Evolutionary conservation across 2,797 vertebrate species (phyloP).

Genomic region (Rallus crepitans): DNA sequence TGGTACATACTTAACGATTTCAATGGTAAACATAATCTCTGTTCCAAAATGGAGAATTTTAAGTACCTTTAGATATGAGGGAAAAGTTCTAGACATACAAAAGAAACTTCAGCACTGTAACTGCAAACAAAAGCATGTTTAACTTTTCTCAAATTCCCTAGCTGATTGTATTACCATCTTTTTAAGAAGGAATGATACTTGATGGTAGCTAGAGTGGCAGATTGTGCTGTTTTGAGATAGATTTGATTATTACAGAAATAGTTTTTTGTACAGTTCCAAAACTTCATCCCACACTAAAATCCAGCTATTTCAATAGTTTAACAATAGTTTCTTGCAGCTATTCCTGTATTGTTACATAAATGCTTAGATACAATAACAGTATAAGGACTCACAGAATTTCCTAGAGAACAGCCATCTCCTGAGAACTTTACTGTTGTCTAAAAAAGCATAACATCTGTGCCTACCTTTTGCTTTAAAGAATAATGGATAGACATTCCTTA

Average conservation of each 20-base stretch:
- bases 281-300: not conserved
- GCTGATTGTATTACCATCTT: not conserved
- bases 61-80: not conserved
- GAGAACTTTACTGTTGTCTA: not conserved
- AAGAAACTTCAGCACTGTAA: not conserved
- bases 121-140: not conserved
- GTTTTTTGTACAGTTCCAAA: not conserved
- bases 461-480: not conserved
- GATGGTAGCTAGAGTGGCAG: not conserved
- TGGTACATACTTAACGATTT: not conserved
- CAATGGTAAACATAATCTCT: not conserved
- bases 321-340: not conserved
- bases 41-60: not conserved
- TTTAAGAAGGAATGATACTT: not conserved
- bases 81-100: not conserved
- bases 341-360: constrained; percentile 8
- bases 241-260: not conserved
- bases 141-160: not conserved
- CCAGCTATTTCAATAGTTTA: not conserved
- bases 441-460: not conserved
- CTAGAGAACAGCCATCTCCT: not conserved
- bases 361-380: not conserved
- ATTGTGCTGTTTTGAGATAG: not conserved
- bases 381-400: not conserved
- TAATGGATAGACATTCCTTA: not conserved